Percentiles rank a stretch among this genome's conserved stretches.
Evolutionary conservation across 2,797 vertebrate genomes (phyloP).

Genomic region (Halcyon chelicuti): DNA sequence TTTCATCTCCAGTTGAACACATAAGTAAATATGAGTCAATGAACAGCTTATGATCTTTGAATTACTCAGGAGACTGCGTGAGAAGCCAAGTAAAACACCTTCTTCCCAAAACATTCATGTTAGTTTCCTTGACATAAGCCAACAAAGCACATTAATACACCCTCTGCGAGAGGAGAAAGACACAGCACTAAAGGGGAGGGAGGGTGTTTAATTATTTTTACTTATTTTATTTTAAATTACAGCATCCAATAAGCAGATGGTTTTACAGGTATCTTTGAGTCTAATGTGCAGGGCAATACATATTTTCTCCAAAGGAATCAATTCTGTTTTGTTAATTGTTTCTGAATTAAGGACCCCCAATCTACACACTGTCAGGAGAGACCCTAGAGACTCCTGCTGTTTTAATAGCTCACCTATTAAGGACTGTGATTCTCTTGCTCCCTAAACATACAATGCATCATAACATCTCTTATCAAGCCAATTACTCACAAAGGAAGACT

Average conservation of each 20-base stretch:
- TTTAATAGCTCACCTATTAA: background rate
- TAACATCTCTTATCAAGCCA: background rate
- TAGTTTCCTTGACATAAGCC: background rate
- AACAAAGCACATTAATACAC: background rate
- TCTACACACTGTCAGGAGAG: background rate
- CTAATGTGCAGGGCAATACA: background rate
- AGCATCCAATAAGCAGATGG: background rate
- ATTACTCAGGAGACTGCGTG: background rate
- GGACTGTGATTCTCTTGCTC: background rate
- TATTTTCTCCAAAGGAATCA: background rate
- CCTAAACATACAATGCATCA: background rate
- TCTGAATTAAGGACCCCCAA: background rate
- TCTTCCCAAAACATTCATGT: slow-evolving; percentile 2
- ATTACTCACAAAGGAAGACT: background rate
- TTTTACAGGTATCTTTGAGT: background rate
- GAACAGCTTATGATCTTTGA: background rate
- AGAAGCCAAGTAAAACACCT: slow-evolving; percentile 9
- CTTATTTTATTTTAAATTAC: background rate
- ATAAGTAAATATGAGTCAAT: background rate
- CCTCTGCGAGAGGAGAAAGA: background rate
- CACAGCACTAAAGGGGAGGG: background rate
- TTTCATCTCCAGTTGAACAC: background rate
- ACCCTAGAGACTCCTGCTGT: background rate
- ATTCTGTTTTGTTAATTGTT: background rate
- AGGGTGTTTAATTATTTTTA: background rate